Evolutionary conservation across 2,888 invertebrate species (phyloP).

Genomic region (Litoditis marina): DNA sequence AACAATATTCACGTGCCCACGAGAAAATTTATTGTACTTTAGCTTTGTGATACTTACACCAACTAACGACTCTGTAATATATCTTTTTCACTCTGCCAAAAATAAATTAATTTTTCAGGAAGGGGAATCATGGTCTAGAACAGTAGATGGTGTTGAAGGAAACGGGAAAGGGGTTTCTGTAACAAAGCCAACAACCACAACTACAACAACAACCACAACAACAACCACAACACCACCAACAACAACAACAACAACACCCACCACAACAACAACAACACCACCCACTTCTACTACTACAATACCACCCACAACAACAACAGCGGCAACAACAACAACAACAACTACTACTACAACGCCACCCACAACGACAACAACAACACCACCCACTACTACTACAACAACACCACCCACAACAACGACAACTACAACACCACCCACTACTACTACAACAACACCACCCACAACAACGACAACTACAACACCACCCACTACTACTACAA

Average conservation of each 20-base stretch:
- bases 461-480: no score
- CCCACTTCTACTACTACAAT: neutral
- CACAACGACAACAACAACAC: conserved; percentile 7
- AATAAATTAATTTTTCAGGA: conserved; percentile 2
- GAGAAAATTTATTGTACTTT: no score
- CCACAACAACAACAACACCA: neutral
- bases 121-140: conserved; percentile 12
- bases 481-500: no score
- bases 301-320: conserved; percentile 2
- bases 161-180: conserved; percentile 16
- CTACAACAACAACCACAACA: neutral
- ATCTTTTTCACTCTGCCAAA: no score
- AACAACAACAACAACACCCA: conserved; percentile 14
- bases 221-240: conserved; percentile 8
- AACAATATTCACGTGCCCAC: no score
- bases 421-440: no score
- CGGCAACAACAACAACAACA: conserved; percentile 9
- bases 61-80: no score
- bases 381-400: conserved; percentile 3
- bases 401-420: conserved; percentile 11
- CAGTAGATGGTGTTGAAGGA: conserved; percentile 25
- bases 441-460: no score
- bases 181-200: conserved; percentile 12
- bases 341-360: conserved; percentile 13
- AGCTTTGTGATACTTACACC: no score